Evolutionary conservation across 53 echinoderm and acorn worm species (phyloP).

Genomic region (Crossaster papposus): DNA sequence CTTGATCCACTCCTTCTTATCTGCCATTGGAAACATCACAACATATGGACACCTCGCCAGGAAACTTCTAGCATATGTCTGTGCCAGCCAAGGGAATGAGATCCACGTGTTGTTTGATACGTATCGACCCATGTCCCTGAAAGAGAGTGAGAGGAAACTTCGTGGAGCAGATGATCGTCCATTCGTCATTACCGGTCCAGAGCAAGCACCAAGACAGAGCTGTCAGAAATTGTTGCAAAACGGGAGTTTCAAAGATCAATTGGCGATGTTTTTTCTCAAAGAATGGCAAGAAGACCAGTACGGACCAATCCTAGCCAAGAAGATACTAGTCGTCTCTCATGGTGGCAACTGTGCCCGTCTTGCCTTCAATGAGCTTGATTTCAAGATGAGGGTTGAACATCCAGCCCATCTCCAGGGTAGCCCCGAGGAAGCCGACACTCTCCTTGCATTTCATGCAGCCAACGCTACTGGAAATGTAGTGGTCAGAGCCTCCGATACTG

Average conservation of each 20-base stretch:
- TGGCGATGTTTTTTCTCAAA: conserved; percentile 64
- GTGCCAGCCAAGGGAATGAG: conserved; percentile 30
- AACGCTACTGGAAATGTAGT: conserved; percentile 48
- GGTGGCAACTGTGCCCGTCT: conserved; percentile 69
- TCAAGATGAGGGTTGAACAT: conserved; percentile 48
- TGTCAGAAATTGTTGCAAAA: conserved; percentile 65
- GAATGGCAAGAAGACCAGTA: conserved; percentile 65
- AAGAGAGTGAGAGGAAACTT: conserved; percentile 72
- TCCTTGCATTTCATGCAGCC: conserved; percentile 60
- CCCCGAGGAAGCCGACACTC: conserved; percentile 73
- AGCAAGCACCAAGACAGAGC: conserved; percentile 67
- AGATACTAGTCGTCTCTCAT: conserved; percentile 61
- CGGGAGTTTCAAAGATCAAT: conserved; percentile 69
- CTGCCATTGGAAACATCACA: conserved; percentile 66
- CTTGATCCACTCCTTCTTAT: conserved; percentile 61
- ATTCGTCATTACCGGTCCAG: conserved; percentile 70
- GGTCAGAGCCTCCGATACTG: conserved; percentile 72
- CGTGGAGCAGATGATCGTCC: conserved; percentile 64
- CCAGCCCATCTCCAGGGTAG: conserved; percentile 61
- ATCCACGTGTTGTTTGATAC: conserved; percentile 50
- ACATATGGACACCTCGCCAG: conserved; percentile 49
- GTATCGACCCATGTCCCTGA: conserved; percentile 64
- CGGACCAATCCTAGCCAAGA: conserved; percentile 54
- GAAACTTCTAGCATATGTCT: conserved; percentile 28
- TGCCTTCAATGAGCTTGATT: conserved; percentile 52